These are phyloP conservation scores for Oryzias celebensis DNA, from an alignment of 2,113 vertebrate genomes.

Conservation along the genomic window DNA sequence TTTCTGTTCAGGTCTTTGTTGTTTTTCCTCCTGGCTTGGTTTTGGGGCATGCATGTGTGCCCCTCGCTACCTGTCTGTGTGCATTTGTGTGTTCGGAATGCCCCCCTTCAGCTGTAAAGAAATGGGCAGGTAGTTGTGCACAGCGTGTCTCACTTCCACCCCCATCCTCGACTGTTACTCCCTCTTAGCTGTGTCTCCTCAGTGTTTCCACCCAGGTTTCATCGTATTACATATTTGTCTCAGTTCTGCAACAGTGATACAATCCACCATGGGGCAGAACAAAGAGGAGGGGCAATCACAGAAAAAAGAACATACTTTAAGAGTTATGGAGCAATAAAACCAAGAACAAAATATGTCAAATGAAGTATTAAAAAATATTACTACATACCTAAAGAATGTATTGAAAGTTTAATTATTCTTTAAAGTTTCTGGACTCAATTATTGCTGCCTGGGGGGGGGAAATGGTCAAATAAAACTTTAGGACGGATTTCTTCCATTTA, in stretches of 20 bases:
- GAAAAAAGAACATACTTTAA: background rate
- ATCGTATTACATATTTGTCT: conserved; percentile 60
- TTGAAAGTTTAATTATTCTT: no score
- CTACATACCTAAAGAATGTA: no score
- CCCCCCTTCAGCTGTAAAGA: conserved; percentile 36
- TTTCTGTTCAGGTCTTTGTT: conserved; percentile 9
- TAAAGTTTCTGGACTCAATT: no score
- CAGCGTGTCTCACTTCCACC: no score
- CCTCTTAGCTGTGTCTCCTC: conserved; percentile 32
- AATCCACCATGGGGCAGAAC: conserved; percentile 19
- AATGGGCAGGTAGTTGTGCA: conserved; percentile 1
- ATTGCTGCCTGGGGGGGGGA: no score
- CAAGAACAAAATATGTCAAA: no score
- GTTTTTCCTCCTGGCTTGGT: conserved; percentile 33
- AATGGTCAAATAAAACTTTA: no score
- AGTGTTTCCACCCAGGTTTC: conserved; percentile 47
- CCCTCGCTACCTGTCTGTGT: conserved; percentile 53
- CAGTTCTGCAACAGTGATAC: conserved; percentile 56
- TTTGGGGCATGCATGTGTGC: conserved; percentile 43
- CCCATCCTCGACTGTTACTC: background rate
- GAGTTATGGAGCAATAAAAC: no score
- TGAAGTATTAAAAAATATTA: no score
- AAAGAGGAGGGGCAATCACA: background rate
- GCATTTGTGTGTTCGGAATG: conserved; percentile 55
- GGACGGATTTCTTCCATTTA: no score